Base-by-base conservation (phyloP, 64 coral and sea anemone species). In the Porites lutea region DNA sequence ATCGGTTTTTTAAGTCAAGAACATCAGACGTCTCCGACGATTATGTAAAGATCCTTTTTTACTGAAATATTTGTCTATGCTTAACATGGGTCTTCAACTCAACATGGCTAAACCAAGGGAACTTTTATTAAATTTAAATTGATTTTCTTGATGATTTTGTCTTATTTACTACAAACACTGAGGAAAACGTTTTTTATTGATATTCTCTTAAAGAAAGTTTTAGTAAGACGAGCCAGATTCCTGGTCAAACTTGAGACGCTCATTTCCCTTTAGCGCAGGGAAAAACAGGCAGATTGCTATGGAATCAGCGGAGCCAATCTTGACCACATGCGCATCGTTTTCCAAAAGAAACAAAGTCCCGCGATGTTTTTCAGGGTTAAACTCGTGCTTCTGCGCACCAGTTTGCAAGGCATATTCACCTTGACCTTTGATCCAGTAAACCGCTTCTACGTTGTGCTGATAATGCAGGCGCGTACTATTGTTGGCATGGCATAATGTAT, bases 311-410 rank as follows among this genome's bases (percentile, higher is more conserved):
- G 62, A n/a, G 20, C 58, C 54, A 52, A 61, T 74, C 48, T 57
- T 50, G 52, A 88, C 27, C 64, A 64, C 50, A 15, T 93, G 92
- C 2, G 83, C 50, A 58, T 93, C 86, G 37, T 88, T 75, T 13
- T 82, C 76, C 65, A 93, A 53, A 13, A 93, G 65, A 57, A 88
- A 48, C 86, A 88, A 72, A 13, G 83, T 93, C 6, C 92, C 92
- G 60, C 88, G 21, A 52, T 73, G 64, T 23, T 80, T 88, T 13
- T 88, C 50, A 16, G 52, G 4, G 23, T 87, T 75, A 72, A 93
- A 88, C 43, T 88, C 92, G 14, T 72, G 65, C 12, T 18, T n/a
- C n/a, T 65, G n/a, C 59, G 18, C 6, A 7, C 67, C 63, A 3
- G 55, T 61, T 19, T 88, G 20, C 92, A 85, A 93, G 0, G 49